phyloP scores from a whole-genome alignment of 2,113 vertebrate species.

The Myiagra hebetior region DNA sequence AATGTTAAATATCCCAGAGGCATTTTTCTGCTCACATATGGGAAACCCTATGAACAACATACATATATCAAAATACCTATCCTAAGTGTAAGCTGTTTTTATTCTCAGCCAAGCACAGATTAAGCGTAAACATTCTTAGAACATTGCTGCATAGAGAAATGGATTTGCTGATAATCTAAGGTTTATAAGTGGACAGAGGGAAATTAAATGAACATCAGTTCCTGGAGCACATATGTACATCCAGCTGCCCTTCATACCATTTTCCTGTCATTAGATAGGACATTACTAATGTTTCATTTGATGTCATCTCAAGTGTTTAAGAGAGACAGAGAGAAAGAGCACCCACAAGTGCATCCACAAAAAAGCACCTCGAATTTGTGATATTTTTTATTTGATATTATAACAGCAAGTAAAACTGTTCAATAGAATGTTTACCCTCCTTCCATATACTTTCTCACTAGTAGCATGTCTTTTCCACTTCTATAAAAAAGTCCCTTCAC shows the following conservation, averaged over 20 bases:
- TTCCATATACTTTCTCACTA: not conserved
- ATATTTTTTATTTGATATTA: not conserved
- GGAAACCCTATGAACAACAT: not conserved
- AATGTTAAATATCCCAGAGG: not conserved
- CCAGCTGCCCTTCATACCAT: not conserved
- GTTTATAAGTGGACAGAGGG: not conserved
- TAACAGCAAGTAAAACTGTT: fast-evolving
- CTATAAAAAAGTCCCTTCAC: not conserved
- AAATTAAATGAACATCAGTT: not conserved
- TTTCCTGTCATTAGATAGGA: not conserved
- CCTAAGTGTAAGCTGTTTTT: not conserved
- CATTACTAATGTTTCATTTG: not conserved
- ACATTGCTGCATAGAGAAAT: not conserved
- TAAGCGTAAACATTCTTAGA: not conserved
- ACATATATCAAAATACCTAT: not conserved
- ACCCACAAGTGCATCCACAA: not conserved
- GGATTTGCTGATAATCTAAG: not conserved
- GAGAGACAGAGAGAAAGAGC: not conserved
- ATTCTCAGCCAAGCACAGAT: not conserved
- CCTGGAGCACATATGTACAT: not conserved
- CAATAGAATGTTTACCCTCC: not conserved
- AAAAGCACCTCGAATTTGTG: not conserved
- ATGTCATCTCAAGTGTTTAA: not conserved
- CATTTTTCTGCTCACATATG: not conserved
- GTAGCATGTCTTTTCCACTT: not conserved